Conservation (phyloP, 2,113 vertebrate genomes). For the Elephantulus edwardii region DNA sequence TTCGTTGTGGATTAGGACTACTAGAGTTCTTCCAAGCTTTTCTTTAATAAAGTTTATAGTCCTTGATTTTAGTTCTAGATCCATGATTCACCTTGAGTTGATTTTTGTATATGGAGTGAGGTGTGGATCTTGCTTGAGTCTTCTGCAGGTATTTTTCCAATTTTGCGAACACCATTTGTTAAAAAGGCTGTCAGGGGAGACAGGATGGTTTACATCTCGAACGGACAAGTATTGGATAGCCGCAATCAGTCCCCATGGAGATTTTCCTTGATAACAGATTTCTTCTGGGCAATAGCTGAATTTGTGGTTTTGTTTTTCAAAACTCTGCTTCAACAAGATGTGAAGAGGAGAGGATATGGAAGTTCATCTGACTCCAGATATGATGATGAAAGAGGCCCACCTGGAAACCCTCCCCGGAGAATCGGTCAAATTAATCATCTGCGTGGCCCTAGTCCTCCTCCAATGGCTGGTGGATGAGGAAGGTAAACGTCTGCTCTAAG, state of each 20-base stretch:
- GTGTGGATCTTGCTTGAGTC: no score
- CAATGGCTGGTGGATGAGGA: conserved; percentile 99
- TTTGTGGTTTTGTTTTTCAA: conserved; percentile 95
- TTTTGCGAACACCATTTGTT: no score
- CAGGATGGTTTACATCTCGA: conserved; percentile 94
- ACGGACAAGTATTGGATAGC: conserved; percentile 95
- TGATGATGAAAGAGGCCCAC: conserved; percentile 93
- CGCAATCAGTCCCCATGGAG: conserved; percentile 92
- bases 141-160: no score
- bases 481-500: conserved; percentile 93
- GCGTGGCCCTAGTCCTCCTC: conserved; percentile 91
- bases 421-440: conserved; percentile 94
- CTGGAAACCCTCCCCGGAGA: conserved; percentile 90
- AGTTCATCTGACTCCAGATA: conserved; percentile 86
- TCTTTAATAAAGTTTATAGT: no score
- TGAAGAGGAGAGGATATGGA: conserved; percentile 87
- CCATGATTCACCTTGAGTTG: no score
- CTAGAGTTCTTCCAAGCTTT: no score
- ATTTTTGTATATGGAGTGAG: no score
- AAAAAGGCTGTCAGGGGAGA: no score
- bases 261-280: conserved; percentile 90
- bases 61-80: no score
- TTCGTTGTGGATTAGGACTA: no score
- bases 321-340: conserved; percentile 91
- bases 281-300: conserved; percentile 96